phyloP scores from a whole-genome alignment of 2,113 vertebrate species.

The Sorex fumeus region DNA sequence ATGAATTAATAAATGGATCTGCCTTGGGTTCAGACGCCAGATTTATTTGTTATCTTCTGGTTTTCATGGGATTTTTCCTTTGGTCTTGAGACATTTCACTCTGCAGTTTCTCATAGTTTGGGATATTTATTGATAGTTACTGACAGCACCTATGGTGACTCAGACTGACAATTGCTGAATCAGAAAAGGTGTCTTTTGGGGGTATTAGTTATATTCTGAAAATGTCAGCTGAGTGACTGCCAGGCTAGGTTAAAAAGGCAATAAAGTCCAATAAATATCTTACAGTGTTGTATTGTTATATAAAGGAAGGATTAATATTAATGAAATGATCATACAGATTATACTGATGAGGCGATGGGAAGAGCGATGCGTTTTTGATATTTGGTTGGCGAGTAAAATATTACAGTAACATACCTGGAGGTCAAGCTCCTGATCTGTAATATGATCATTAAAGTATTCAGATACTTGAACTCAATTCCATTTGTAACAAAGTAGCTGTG shows the following conservation, averaged over 20 bases:
- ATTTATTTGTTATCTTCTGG: conserved; percentile 62
- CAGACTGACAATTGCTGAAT: not conserved
- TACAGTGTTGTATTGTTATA: not conserved
- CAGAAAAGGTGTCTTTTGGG: not conserved
- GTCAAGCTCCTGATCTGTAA: not conserved
- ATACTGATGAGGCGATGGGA: not conserved
- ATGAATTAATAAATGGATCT: conserved; percentile 69
- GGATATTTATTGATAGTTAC: conserved; percentile 64
- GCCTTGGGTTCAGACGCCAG: conserved; percentile 54
- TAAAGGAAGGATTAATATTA: not conserved
- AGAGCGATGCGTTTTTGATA: not conserved
- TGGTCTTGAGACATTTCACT: conserved; percentile 49
- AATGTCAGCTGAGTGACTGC: not conserved
- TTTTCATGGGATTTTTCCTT: conserved; percentile 38
- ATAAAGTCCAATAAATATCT: not conserved
- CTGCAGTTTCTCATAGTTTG: conserved; percentile 65
- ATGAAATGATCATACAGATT: not conserved
- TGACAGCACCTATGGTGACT: conserved; percentile 55
- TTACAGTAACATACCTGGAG: not conserved
- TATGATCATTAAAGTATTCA: not conserved
- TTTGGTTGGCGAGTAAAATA: not conserved
- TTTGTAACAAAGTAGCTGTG: not conserved
- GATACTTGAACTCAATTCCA: not conserved
- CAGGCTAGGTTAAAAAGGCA: not conserved
- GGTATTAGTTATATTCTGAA: conserved; percentile 25